Percentiles rank a stretch among this genome's conserved stretches.
phyloP scores from a whole-genome alignment of 1,140 invertebrate species.

The Tribolium castaneum region DNA sequence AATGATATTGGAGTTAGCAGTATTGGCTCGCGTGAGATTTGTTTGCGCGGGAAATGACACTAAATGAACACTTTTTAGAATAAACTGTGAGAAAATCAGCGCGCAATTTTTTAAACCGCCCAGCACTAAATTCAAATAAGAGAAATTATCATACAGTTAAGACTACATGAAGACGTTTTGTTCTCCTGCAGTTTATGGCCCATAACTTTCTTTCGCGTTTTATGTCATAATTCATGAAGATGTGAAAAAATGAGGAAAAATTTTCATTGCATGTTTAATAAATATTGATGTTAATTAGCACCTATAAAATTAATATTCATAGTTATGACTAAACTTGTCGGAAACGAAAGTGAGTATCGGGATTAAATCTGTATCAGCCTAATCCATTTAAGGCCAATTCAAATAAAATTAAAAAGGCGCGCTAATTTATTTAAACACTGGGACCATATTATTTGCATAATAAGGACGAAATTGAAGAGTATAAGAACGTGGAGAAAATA shows the following conservation, averaged over 20 bases:
- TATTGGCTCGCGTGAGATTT: slow-evolving; percentile 40
- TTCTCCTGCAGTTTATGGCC: background rate
- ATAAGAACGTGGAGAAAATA: background rate
- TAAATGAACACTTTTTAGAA: slow-evolving; percentile 2
- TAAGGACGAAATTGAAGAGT: background rate
- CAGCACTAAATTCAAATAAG: background rate
- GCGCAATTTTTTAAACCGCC: background rate
- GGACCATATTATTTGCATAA: background rate
- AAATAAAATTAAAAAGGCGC: background rate
- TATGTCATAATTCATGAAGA: background rate
- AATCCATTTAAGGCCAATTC: no score
- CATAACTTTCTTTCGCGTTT: slow-evolving; percentile 2
- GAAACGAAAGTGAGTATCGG: no score
- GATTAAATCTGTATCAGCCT: no score
- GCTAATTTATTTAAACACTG: background rate
- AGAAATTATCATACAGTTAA: background rate
- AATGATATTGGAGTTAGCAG: slow-evolving; percentile 38
- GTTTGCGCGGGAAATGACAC: slow-evolving; percentile 2
- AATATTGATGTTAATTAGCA: background rate
- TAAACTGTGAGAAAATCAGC: background rate
- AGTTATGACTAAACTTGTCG: background rate
- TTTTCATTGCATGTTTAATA: background rate
- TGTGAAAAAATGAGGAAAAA: background rate
- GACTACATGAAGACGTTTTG: background rate
- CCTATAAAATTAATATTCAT: background rate